phyloP scores from a whole-genome alignment of 2,797 vertebrate genomes.

The Ctenopoma multispine region DNA sequence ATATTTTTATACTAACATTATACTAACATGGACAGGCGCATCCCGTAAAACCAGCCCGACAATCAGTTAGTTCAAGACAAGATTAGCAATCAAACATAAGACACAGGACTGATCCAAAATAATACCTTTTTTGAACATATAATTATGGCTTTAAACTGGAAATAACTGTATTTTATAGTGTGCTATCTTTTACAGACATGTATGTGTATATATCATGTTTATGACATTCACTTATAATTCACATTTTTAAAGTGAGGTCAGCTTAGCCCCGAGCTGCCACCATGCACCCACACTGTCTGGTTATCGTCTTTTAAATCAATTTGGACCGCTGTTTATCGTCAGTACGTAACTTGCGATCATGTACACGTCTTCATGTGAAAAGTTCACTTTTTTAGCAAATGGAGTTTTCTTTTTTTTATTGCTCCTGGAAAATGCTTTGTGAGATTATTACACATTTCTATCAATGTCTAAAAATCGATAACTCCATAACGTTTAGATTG shows the following conservation, averaged over 20 bases:
- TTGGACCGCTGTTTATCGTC: constrained; percentile 54
- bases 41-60: constrained; percentile 46
- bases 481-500: constrained; percentile 34
- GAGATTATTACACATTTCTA: constrained; percentile 54
- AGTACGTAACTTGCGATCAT: constrained; percentile 28
- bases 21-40: background rate
- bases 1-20: constrained; percentile 25
- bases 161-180: constrained; percentile 49
- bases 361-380: constrained; percentile 33
- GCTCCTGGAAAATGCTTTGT: constrained; percentile 38
- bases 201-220: constrained; percentile 47
- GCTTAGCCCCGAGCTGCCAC: constrained; percentile 12
- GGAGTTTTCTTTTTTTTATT: constrained; percentile 41
- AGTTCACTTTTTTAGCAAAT: constrained; percentile 27
- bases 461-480: constrained; percentile 44
- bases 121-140: constrained; percentile 10
- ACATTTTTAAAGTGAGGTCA: constrained; percentile 16
- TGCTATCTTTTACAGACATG: constrained; percentile 21
- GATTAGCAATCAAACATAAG: constrained; percentile 21
- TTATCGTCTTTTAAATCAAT: constrained; percentile 43
- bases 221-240: constrained; percentile 48
- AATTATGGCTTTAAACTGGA: constrained; percentile 67
- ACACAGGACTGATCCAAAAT: constrained; percentile 2
- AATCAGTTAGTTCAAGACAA: constrained; percentile 51
- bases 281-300: constrained; percentile 12